A percentile compares a stretch with the other conserved stretches of the same genome.
Conservation (phyloP, 2,888 invertebrate genomes). For the Steinernema hermaphroditum region DNA sequence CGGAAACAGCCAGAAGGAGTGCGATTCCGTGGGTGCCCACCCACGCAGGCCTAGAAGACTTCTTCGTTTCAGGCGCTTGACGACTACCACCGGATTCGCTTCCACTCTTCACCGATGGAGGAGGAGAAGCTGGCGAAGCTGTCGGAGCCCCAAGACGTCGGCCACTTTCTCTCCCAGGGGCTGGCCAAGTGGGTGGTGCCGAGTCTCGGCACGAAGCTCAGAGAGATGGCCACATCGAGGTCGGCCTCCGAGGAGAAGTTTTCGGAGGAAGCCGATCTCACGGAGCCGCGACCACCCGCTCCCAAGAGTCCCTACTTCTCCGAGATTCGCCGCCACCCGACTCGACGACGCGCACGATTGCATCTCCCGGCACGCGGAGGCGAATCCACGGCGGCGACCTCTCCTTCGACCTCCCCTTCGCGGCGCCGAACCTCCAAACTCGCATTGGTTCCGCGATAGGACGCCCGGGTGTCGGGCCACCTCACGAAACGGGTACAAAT, state of each 20-base stretch:
- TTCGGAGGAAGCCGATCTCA: neutral
- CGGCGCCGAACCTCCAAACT: neutral
- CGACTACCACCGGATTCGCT: slow-evolving; percentile 7
- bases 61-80: neutral
- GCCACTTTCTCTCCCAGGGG: neutral
- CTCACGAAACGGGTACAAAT: neutral
- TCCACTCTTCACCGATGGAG: neutral
- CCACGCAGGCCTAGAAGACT: no score
- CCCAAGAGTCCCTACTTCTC: no score
- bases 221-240: neutral
- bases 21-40: neutral
- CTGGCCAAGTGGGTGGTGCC: slow-evolving; percentile 14
- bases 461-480: neutral
- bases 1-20: neutral
- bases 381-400: neutral
- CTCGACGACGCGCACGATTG: no score
- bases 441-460: neutral
- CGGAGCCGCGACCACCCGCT: no score
- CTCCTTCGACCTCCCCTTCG: neutral
- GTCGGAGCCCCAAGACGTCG: neutral
- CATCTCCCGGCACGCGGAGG: no score
- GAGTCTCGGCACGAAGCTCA: neutral
- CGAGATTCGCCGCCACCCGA: no score
- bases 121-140: neutral
- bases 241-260: neutral